Base-by-base conservation (phyloP, 2,113 vertebrate genomes). In the Notarius quadriscutis region DNA sequence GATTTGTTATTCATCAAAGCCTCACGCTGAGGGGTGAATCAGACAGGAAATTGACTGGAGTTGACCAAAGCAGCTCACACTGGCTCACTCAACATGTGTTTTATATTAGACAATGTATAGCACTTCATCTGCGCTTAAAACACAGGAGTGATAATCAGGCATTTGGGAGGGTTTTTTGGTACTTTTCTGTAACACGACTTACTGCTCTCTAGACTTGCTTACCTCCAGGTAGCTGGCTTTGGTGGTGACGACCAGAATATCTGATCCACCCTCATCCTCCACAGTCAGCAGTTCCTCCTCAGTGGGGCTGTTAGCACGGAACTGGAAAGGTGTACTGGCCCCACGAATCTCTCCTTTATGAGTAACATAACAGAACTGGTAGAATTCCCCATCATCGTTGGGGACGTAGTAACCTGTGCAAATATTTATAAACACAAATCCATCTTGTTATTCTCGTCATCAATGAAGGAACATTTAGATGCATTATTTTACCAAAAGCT, bases 311-410 rank as follows among this genome's bases (percentile, higher is more conserved):
- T 94, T 93, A 41, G 97, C 95, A 41, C 98, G 97, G 83, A 99
- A 99, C 94, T 96, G 98, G 92, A 99, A 99, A n/a, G 98, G 98
- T 4, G 97, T 99, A 92, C 98, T 99, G 81, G 98, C 98, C 88
- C 98, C 98, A 84, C 98, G 96, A 92, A 99, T 99, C 94, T 99
- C 98, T 89, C 98, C 98, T 94, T 98, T 99, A 90, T 99, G 95
- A 81, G 98, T 99, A 89, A 99, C 98, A 0, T 99, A 99, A 91
- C 98, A 99, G 93, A 99, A 99, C 94, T 99, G 98, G 92, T 99
- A 99, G 96, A 99, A 99, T 91, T 99, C 98, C 6, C 97, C 96
- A 58, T 99, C 98, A 53, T 99, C 98, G 86, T 97, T 99, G 91
- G 98, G 98, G 84, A 99, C 96, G 60, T 99, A 99, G 90, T 99